phyloP scores from a whole-genome alignment of 2,113 vertebrate genomes.

The Erinaceus europaeus region DNA sequence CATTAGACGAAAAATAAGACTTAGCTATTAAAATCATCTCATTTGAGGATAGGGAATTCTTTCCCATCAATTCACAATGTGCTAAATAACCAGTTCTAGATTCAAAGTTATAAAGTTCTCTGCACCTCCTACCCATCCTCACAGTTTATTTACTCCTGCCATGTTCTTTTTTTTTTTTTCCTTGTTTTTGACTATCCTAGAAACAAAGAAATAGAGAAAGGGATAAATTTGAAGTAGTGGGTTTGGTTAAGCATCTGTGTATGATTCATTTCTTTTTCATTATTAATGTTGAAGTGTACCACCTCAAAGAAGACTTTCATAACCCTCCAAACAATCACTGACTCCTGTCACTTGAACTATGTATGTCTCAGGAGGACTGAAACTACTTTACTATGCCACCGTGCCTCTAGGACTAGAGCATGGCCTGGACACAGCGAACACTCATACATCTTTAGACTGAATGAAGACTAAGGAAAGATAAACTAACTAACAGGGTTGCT shows the following conservation, averaged over 20 bases:
- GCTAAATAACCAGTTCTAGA: not conserved
- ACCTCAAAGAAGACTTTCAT: not conserved
- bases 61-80: not conserved
- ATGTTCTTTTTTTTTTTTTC: too few species aligned
- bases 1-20: not conserved
- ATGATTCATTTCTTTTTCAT: not conserved
- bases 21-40: not conserved
- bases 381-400: not conserved
- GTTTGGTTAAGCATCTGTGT: not conserved
- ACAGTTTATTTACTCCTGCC: too few species aligned
- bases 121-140: too few species aligned
- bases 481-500: not conserved
- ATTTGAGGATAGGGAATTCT: not conserved
- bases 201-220: not conserved
- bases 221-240: not conserved
- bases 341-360: not conserved
- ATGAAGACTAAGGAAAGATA: not conserved
- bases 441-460: not conserved
- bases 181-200: not conserved
- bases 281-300: not conserved
- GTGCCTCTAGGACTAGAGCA: not conserved
- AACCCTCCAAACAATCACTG: not conserved
- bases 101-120: not conserved
- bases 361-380: not conserved
- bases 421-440: not conserved